Percentiles rank a stretch among this genome's conserved stretches.
These are phyloP conservation scores for Rhipidura dahli DNA, from an alignment of 2,113 vertebrate genomes.

Conservation along the genomic window DNA sequence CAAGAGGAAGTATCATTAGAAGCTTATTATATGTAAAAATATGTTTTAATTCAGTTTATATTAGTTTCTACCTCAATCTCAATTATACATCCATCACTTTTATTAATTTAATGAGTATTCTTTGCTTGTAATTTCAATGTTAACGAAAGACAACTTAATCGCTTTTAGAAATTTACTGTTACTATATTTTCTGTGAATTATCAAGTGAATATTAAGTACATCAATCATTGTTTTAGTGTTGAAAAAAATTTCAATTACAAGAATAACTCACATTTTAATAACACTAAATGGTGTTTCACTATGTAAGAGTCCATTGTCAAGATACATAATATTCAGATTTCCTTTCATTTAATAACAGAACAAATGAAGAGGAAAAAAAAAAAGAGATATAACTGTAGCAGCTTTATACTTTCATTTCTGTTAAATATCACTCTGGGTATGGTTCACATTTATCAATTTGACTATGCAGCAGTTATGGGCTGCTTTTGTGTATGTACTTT, in stretches of 20 bases:
- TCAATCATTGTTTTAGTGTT: constrained; percentile 23
- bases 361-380: not conserved
- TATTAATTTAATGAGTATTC: constrained; percentile 4
- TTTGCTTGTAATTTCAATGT: not conserved
- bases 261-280: constrained; percentile 51
- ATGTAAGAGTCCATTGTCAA: constrained; percentile 12
- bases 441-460: constrained; percentile 31
- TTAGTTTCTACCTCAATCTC: constrained; percentile 2
- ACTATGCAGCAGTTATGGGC: not conserved
- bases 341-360: constrained; percentile 35
- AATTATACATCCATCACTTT: not conserved
- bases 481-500: constrained; percentile 34
- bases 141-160: constrained; percentile 2
- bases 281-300: constrained; percentile 18
- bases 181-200: constrained; percentile 35
- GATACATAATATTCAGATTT: constrained; percentile 42
- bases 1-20: not conserved
- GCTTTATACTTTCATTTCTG: constrained; percentile 45
- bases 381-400: constrained; percentile 10
- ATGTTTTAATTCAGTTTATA: not conserved
- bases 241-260: constrained; percentile 25
- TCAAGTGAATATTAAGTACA: not conserved
- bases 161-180: not conserved
- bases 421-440: constrained; percentile 43
- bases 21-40: not conserved